Conservation (phyloP, 2,113 vertebrate genomes). For the Lepidothrix coronata region DNA sequence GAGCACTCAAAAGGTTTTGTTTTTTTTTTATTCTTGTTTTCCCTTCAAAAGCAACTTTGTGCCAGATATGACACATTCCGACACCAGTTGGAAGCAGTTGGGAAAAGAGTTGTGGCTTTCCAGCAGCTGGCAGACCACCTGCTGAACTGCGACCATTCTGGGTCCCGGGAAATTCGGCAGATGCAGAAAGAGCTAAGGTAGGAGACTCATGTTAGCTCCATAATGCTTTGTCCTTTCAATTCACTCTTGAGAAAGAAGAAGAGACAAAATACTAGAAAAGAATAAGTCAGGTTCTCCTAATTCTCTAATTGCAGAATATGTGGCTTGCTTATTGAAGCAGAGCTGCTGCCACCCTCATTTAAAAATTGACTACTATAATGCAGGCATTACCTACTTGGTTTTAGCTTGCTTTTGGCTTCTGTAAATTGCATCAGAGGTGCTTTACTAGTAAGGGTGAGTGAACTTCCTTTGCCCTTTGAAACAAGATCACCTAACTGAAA, state of each 20-base stretch:
- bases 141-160: slow-evolving; percentile 66
- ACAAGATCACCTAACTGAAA: neutral
- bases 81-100: slow-evolving; percentile 78
- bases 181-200: slow-evolving; percentile 80
- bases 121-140: slow-evolving; percentile 73
- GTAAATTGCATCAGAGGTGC: neutral
- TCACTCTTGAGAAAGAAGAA: fast-evolving
- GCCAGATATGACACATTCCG: slow-evolving; percentile 79
- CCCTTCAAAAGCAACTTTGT: slow-evolving; percentile 75
- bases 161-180: slow-evolving; percentile 68
- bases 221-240: neutral
- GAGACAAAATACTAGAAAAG: neutral
- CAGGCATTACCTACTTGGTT: neutral
- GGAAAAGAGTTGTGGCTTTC: slow-evolving; percentile 73
- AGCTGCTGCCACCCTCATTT: neutral
- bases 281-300: neutral
- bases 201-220: neutral
- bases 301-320: neutral
- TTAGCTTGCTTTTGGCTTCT: neutral
- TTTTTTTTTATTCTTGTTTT: neutral
- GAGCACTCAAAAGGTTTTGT: neutral
- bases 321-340: neutral
- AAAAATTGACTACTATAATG: neutral
- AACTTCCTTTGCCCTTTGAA: neutral
- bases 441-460: neutral